phyloP scores from a whole-genome alignment of 2,888 invertebrate species.

The Caenorhabditis sp. region DNA sequence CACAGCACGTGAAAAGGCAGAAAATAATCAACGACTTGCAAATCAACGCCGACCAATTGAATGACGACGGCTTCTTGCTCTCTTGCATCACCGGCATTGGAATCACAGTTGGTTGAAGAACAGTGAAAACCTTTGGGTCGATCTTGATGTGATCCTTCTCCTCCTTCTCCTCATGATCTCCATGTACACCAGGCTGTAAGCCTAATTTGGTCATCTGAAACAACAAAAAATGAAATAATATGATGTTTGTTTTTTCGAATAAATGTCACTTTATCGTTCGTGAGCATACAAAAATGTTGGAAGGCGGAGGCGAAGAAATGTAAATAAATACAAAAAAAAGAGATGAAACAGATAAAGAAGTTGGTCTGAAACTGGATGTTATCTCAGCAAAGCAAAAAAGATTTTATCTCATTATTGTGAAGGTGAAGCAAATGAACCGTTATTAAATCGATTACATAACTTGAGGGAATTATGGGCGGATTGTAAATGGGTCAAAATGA shows the following conservation, averaged over 20 bases:
- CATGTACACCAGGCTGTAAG: slow-evolving; percentile 47
- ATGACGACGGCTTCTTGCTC: neutral
- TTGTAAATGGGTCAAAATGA: neutral
- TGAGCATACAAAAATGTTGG: too few species aligned
- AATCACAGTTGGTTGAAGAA: slow-evolving; percentile 47
- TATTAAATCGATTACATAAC: neutral
- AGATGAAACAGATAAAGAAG: neutral
- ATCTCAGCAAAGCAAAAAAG: neutral
- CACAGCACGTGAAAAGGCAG: slow-evolving; percentile 24
- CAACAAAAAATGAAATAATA: neutral
- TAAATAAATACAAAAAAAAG: neutral
- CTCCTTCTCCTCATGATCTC: slow-evolving; percentile 28
- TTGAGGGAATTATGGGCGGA: neutral
- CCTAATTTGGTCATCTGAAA: slow-evolving; percentile 54
- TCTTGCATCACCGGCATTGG: slow-evolving; percentile 29
- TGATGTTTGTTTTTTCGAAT: neutral
- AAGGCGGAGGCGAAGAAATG: too few species aligned
- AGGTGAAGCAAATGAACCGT: neutral
- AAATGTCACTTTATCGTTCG: neutral
- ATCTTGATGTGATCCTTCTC: slow-evolving; percentile 45
- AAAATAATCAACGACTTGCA: slow-evolving; percentile 18
- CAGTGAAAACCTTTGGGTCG: slow-evolving; percentile 54
- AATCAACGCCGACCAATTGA: neutral
- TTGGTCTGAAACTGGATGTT: neutral
- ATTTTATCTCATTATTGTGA: neutral